phyloP scores from a whole-genome alignment of 2,888 invertebrate species.

The Eupithecia tripunctaria region DNA sequence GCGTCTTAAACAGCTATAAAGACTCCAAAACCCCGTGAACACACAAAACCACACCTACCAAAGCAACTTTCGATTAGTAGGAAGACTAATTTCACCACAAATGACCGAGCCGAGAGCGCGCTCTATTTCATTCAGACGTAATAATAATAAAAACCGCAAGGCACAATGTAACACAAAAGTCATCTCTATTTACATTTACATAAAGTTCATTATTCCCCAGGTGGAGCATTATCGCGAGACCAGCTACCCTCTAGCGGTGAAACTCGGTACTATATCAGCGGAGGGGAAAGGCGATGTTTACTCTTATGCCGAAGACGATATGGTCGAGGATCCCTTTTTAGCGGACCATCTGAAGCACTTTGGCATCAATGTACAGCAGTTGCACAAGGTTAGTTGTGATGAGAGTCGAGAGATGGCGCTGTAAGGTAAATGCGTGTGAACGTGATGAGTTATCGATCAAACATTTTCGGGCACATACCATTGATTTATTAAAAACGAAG shows the following conservation, averaged over 20 bases:
- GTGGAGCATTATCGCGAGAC: conserved; percentile 92
- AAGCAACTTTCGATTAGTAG: no score
- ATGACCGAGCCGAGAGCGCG: background rate
- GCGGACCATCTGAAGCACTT: conserved; percentile 96
- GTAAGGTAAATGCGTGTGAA: background rate
- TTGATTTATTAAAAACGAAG: no score
- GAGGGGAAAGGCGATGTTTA: conserved; percentile 98
- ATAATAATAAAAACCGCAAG: background rate
- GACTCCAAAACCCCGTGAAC: no score
- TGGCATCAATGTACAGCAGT: conserved; percentile 96
- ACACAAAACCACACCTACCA: no score
- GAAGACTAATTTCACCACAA: background rate
- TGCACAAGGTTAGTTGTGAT: conserved; percentile 89
- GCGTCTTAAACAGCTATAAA: background rate
- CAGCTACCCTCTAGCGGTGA: conserved; percentile 96
- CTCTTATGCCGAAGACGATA: conserved; percentile 98
- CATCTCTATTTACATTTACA: background rate
- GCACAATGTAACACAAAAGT: background rate
- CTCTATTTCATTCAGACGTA: no score
- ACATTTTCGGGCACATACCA: no score
- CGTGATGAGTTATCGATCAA: no score
- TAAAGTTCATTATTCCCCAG: conserved; percentile 51
- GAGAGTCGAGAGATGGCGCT: background rate
- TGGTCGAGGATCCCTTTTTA: conserved; percentile 96
- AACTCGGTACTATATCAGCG: conserved; percentile 98